A percentile compares a stretch with the other conserved stretches of the same genome.
Evolutionary conservation across 2,888 invertebrate species (phyloP).

Genomic region (Dasysyrphus albostriatus): DNA sequence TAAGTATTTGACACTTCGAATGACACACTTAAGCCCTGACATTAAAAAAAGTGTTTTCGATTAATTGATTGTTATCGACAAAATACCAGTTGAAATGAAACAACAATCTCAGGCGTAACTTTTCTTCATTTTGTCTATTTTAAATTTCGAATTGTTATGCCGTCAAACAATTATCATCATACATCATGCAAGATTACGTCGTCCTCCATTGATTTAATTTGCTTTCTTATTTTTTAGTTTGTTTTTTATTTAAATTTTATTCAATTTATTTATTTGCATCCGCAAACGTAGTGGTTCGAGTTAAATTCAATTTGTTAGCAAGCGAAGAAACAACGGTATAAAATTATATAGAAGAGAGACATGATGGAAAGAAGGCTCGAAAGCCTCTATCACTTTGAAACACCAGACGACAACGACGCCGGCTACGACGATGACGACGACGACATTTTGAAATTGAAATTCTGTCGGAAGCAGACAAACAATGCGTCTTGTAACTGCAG

Average conservation of each 20-base stretch:
- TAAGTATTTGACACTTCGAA: too few relatives aligned
- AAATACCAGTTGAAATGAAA: too few relatives aligned
- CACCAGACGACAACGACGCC: neutral
- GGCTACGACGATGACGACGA: constrained; percentile 1
- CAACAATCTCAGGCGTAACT: neutral
- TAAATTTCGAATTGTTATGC: neutral
- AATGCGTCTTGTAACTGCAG: constrained; percentile 40
- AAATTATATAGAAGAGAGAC: constrained; percentile 14
- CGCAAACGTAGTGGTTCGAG: constrained; percentile 18
- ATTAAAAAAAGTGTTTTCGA: too few relatives aligned
- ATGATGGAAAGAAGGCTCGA: constrained; percentile 28
- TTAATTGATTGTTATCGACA: too few relatives aligned
- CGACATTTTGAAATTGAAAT: constrained; percentile 50
- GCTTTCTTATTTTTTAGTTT: neutral
- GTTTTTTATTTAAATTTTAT: constrained; percentile 32
- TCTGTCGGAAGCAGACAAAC: constrained; percentile 54
- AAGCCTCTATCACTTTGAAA: constrained; percentile 21
- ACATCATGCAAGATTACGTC: neutral
- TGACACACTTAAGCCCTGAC: too few relatives aligned
- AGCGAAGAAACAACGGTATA: constrained; percentile 21
- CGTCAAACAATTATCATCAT: constrained; percentile 11
- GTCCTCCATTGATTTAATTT: constrained; percentile 3
- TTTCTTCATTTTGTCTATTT: neutral
- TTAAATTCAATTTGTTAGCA: constrained; percentile 52
- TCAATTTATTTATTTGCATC: constrained; percentile 58